Base-by-base conservation (phyloP, 2,888 invertebrate species). In the Scaptomyza cyrtandrae region DNA sequence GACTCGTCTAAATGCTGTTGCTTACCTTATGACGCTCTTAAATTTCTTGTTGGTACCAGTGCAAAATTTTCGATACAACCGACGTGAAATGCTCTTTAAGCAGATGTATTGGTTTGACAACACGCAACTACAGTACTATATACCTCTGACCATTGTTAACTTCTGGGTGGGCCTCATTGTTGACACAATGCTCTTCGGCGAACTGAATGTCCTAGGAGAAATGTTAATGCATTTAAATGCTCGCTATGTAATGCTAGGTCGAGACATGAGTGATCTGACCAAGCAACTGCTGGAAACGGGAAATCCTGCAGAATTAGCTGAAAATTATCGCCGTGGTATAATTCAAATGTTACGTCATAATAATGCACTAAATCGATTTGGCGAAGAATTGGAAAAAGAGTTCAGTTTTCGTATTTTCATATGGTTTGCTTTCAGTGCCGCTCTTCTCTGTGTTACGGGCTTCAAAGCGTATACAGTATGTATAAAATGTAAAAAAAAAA, bases 211-310 rank as follows among this genome's bases (percentile, higher is more conserved):
- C 2, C 45, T 91, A 59, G 89, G 89, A n/a, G 89, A 76, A 53
- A 56, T 88, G n/a, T 85, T 91, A 55, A 70, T 89, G 71, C 90
- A 91, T 52, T 69, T 91, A 16, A 90, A 91, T 72, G 86, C 79
- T 1, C 81, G 90, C 1, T 91, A 90, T 54, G 14, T 68, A 0
- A 60, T 83, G 16, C 59, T 91, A 39, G 75, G 83, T 0, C 55
- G 70, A 13, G 89, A 91, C 31, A 60, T 90, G 5, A 46, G 49
- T 0, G 9, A 56, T 6, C 24, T 73, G 13, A 60, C 71, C 1
- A 24, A 31, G 0, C 46, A 55, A 1, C 37, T 78, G 29, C 27
- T 75, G 24, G 31, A 37, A 14, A 27, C 13, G 1, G 45, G 7
- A 1, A 44, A 60, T 6, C 29, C 67, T 1, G 6, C 45, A 2